A percentile compares a stretch with the other conserved stretches of the same genome.
Conservation (phyloP, 2,113 vertebrate genomes). For the Nothoprocta pentlandii region DNA sequence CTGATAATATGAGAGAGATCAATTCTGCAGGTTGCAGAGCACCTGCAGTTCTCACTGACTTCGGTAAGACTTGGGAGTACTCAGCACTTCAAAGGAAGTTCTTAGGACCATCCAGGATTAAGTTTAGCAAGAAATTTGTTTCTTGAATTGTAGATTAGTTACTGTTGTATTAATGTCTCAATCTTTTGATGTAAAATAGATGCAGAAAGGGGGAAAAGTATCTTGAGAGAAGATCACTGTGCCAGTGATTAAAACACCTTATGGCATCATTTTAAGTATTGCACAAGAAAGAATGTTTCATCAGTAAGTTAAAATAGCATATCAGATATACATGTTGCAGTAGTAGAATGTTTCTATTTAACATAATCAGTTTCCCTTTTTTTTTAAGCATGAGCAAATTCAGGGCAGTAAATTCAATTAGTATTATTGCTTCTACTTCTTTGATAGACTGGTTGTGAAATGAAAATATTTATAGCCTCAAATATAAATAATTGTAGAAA, state of each 20-base stretch:
- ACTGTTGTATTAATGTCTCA: constrained; percentile 33
- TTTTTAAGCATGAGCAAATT: background rate
- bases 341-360: background rate
- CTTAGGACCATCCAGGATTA: constrained; percentile 16
- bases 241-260: constrained; percentile 1
- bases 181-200: constrained; percentile 20
- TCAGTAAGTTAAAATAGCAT: background rate
- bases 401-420: background rate
- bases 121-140: constrained; percentile 8
- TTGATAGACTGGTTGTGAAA: background rate
- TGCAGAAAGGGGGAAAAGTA: background rate
- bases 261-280: background rate
- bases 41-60: background rate
- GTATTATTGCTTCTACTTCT: background rate
- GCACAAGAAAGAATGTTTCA: background rate
- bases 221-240: background rate
- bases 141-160: constrained; percentile 39
- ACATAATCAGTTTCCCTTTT: background rate
- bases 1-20: constrained; percentile 15
- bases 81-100: background rate
- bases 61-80: background rate
- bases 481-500: background rate
- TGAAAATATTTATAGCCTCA: background rate
- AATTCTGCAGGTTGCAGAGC: constrained; percentile 35
- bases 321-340: background rate